phyloP scores from a whole-genome alignment of 2,888 invertebrate genomes.

The Cremastinae sp. region DNA sequence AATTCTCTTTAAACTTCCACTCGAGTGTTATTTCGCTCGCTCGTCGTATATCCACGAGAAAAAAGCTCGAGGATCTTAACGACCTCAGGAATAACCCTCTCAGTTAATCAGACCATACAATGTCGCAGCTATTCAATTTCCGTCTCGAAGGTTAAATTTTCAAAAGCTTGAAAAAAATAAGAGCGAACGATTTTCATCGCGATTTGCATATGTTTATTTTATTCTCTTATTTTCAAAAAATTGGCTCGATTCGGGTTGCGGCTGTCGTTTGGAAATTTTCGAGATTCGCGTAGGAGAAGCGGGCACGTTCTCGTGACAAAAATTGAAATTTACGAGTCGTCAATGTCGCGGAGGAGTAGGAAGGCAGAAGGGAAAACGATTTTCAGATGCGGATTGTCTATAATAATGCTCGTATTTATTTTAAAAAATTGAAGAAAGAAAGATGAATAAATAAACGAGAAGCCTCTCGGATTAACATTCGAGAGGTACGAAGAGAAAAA shows the following conservation, averaged over 20 bases:
- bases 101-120: slow-evolving; percentile 67
- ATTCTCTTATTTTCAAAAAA: too few species aligned
- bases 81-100: slow-evolving; percentile 59
- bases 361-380: slow-evolving; percentile 19
- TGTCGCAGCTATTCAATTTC: slow-evolving; percentile 17
- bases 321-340: slow-evolving; percentile 57
- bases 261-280: slow-evolving; percentile 43
- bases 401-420: slow-evolving; percentile 24
- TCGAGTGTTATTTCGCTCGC: not conserved
- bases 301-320: slow-evolving; percentile 37
- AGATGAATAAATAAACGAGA: too few species aligned
- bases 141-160: not conserved
- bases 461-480: slow-evolving; percentile 46
- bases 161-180: too few species aligned
- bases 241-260: slow-evolving; percentile 17
- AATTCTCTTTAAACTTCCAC: slow-evolving; percentile 62
- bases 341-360: slow-evolving; percentile 38
- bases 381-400: slow-evolving; percentile 20
- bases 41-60: slow-evolving; percentile 8
- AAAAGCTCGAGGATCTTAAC: not conserved
- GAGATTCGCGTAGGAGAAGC: slow-evolving; percentile 42
- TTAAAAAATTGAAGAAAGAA: slow-evolving; percentile 9
- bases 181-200: slow-evolving; percentile 42
- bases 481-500: too few species aligned
- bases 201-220: not conserved